phyloP scores from a whole-genome alignment of 1,140 invertebrate species.

The Drosophila santomea region DNA sequence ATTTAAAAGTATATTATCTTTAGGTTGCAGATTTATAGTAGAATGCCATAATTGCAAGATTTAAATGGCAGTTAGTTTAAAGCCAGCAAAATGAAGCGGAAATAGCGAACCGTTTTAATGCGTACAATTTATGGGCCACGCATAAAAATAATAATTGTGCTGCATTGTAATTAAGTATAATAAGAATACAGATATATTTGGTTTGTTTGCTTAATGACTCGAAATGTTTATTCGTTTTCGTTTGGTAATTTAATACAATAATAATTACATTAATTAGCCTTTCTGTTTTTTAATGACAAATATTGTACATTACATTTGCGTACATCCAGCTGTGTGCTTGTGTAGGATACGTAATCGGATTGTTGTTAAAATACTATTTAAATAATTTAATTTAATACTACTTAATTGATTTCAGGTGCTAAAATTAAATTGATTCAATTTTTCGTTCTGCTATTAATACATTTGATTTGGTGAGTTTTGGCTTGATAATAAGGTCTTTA shows the following conservation, averaged over 20 bases:
- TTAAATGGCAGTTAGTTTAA: slow-evolving; percentile 15
- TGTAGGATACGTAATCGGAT: slow-evolving; percentile 27
- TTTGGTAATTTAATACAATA: slow-evolving; percentile 72
- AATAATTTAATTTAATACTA: slow-evolving; percentile 73
- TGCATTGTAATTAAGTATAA: slow-evolving; percentile 45
- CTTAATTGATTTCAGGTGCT: slow-evolving; percentile 68
- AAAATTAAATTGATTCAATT: slow-evolving; percentile 32
- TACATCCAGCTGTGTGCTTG: slow-evolving; percentile 7
- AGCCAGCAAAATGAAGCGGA: slow-evolving; percentile 8
- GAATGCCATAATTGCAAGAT: not conserved
- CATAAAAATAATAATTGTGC: slow-evolving; percentile 32
- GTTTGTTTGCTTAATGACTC: slow-evolving; percentile 68
- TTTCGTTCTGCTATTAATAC: slow-evolving; percentile 3
- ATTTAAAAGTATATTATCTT: slow-evolving; percentile 16
- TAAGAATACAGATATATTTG: slow-evolving; percentile 1
- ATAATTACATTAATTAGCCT: slow-evolving; percentile 80
- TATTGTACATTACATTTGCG: slow-evolving; percentile 35
- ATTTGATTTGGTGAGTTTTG: slow-evolving; percentile 33
- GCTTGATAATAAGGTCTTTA: slow-evolving; percentile 9
- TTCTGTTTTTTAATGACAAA: slow-evolving; percentile 43
- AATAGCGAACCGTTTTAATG: slow-evolving; percentile 3
- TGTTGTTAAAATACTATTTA: slow-evolving; percentile 44
- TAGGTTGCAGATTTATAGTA: not conserved
- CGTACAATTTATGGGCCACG: slow-evolving; percentile 27
- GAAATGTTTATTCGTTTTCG: slow-evolving; percentile 65